phyloP scores from a whole-genome alignment of 2,797 vertebrate genomes.

The Molossus molossus region DNA sequence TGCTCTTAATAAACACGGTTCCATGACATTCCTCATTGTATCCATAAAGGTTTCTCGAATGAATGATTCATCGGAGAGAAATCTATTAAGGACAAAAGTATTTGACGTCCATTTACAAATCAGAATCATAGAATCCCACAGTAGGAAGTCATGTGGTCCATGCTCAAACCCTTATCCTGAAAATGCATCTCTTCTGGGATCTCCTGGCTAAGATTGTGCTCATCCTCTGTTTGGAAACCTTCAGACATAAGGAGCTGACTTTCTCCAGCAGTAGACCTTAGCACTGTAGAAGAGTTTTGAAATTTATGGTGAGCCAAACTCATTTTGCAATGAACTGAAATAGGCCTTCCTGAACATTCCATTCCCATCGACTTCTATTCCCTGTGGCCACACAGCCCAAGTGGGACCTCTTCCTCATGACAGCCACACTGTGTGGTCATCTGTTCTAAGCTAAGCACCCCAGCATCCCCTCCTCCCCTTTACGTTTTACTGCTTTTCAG shows the following conservation, averaged over 20 bases:
- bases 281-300: background rate
- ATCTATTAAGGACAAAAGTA: background rate
- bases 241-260: background rate
- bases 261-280: background rate
- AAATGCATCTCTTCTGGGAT: background rate
- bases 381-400: background rate
- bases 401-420: background rate
- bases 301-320: background rate
- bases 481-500: background rate
- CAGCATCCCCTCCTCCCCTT: no score
- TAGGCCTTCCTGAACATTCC: conserved; percentile 7
- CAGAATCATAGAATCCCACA: background rate
- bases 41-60: background rate
- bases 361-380: background rate
- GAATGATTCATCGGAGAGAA: background rate
- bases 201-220: background rate
- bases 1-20: background rate
- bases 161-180: background rate
- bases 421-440: background rate
- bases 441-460: background rate
- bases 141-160: background rate
- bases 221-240: background rate
- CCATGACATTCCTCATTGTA: background rate
- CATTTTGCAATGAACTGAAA: background rate
- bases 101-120: background rate